Conservation (phyloP, 2,888 invertebrate species). For the Heteropelma amictum region DNA sequence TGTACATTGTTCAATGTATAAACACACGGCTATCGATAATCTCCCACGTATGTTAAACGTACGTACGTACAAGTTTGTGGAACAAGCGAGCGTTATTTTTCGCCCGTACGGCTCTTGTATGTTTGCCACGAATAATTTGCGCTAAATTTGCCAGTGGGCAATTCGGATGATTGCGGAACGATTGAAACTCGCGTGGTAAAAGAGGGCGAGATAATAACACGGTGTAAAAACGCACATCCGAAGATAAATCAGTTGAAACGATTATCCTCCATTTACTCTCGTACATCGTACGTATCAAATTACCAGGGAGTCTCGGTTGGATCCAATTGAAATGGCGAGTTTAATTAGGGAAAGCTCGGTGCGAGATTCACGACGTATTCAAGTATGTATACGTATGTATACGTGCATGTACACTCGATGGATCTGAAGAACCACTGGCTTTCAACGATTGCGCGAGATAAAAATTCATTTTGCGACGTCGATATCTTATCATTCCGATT, state of each 20-base stretch:
- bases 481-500: too few species aligned
- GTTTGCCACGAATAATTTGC: too few species aligned
- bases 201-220: not conserved
- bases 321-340: constrained; percentile 24
- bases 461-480: too few species aligned
- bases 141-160: too few species aligned
- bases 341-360: constrained; percentile 23
- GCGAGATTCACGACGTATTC: not conserved
- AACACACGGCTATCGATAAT: not conserved
- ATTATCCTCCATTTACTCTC: constrained; percentile 25
- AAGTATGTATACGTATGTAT: not conserved
- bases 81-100: too few species aligned
- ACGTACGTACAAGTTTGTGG: too few species aligned
- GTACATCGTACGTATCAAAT: constrained; percentile 14
- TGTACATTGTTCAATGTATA: constrained; percentile 15
- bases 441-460: too few species aligned
- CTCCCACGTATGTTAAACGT: not conserved
- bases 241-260: constrained; percentile 17
- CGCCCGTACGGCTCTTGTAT: too few species aligned
- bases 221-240: constrained; percentile 9
- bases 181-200: too few species aligned
- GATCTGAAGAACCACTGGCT: constrained; percentile 12
- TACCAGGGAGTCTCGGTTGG: constrained; percentile 7
- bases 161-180: too few species aligned
- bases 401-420: too few species aligned